Conservation (phyloP, 2,888 invertebrate genomes). For the Lampropteryx suffumata region DNA sequence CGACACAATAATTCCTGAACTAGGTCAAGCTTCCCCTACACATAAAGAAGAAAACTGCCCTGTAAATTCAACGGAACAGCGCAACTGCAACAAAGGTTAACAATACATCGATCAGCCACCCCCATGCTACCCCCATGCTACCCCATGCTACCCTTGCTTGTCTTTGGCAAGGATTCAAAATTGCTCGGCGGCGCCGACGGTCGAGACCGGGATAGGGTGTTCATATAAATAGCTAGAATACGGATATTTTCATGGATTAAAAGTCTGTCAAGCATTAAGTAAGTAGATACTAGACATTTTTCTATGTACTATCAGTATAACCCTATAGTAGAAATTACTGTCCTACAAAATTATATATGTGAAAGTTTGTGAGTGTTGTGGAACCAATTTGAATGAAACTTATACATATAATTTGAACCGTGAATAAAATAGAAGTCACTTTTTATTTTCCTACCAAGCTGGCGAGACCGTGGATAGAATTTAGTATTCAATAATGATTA, state of each 20-base stretch:
- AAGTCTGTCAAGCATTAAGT: neutral
- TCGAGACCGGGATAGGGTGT: constrained; percentile 14
- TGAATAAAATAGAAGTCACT: no score
- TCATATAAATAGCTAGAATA: neutral
- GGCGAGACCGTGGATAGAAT: no score
- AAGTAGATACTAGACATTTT: no score
- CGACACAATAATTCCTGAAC: neutral
- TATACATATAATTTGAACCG: no score
- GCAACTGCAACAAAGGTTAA: constrained; percentile 27
- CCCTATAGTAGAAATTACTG: no score
- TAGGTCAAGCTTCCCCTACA: constrained; percentile 14
- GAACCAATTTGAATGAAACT: no score
- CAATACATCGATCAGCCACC: constrained; percentile 37
- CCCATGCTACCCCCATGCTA: constrained; percentile 14
- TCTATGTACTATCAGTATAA: no score
- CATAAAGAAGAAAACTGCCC: constrained; percentile 14
- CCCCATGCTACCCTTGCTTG: constrained; percentile 22
- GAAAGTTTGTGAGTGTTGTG: no score
- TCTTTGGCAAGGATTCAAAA: constrained; percentile 49
- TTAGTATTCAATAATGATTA: no score
- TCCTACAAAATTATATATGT: no score
- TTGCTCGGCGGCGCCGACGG: constrained; percentile 44
- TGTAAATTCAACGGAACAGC: constrained; percentile 6
- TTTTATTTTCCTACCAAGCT: no score
- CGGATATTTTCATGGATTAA: neutral